phyloP scores from a whole-genome alignment of 2,797 vertebrate species.

The Helostoma temminkii region DNA sequence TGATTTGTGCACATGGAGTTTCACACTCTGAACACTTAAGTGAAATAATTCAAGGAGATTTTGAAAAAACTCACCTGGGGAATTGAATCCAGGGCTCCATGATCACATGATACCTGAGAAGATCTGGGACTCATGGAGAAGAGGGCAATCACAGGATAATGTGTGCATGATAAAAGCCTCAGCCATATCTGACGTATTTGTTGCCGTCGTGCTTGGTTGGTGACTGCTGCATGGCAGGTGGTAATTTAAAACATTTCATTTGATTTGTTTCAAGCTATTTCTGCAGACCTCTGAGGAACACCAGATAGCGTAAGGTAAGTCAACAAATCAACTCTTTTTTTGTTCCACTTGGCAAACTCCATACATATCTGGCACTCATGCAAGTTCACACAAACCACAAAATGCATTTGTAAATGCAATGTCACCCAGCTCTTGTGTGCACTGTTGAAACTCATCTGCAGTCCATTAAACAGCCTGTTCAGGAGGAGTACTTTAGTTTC shows the following conservation, averaged over 20 bases:
- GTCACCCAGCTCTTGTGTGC: constrained; percentile 36
- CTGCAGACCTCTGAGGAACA: background rate
- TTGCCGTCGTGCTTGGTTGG: constrained; percentile 19
- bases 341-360: constrained; percentile 15
- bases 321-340: background rate
- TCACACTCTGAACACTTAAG: constrained; percentile 48
- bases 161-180: constrained; percentile 43
- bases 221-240: constrained; percentile 13
- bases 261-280: constrained; percentile 4
- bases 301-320: background rate
- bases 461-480: constrained; percentile 60
- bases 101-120: constrained; percentile 63
- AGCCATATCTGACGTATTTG: constrained; percentile 26
- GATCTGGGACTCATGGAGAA: constrained; percentile 13
- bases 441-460: constrained; percentile 63
- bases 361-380: constrained; percentile 17
- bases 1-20: constrained; percentile 55
- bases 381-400: constrained; percentile 24
- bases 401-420: constrained; percentile 47
- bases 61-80: constrained; percentile 57
- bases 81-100: constrained; percentile 29
- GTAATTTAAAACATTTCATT: constrained; percentile 17
- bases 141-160: constrained; percentile 51
- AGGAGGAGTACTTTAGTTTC: constrained; percentile 51
- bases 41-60: constrained; percentile 47